A percentile compares a stretch with the other conserved stretches of the same genome.
These are phyloP conservation scores for Ovis canadensis DNA, from an alignment of 2,113 vertebrate genomes.

Conservation along the genomic window DNA sequence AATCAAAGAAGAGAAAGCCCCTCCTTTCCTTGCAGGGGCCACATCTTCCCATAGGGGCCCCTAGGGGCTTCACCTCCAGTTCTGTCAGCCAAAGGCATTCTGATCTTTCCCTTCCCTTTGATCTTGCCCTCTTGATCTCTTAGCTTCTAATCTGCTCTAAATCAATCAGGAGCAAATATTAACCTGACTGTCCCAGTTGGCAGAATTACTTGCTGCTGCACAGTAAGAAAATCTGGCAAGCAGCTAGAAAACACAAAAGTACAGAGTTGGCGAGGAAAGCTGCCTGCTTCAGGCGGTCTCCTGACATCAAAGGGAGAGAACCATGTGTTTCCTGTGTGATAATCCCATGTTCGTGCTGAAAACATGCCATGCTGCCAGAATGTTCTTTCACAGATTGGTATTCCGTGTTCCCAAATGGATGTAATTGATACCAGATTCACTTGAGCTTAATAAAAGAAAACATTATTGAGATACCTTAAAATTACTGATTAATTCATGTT, in stretches of 20 bases:
- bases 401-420: neutral
- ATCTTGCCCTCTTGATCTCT: neutral
- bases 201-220: neutral
- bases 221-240: neutral
- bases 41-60: neutral
- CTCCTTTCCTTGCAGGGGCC: neutral
- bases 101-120: neutral
- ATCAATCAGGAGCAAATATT: neutral
- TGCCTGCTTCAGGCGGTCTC: neutral
- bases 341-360: neutral
- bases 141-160: neutral
- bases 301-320: neutral
- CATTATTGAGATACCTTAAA: neutral
- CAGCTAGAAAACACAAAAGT: neutral
- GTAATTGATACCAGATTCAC: neutral
- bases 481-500: neutral
- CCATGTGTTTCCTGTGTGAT: neutral
- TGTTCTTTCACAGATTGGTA: neutral
- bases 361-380: neutral
- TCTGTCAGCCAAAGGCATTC: neutral
- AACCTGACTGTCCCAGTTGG: neutral
- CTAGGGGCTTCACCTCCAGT: neutral
- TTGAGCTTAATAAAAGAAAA: conserved; percentile 3
- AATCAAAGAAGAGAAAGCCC: neutral
- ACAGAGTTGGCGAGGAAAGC: neutral